Conservation (phyloP, 2,113 vertebrate genomes). For the Cryptomyrus ogoouensis region DNA sequence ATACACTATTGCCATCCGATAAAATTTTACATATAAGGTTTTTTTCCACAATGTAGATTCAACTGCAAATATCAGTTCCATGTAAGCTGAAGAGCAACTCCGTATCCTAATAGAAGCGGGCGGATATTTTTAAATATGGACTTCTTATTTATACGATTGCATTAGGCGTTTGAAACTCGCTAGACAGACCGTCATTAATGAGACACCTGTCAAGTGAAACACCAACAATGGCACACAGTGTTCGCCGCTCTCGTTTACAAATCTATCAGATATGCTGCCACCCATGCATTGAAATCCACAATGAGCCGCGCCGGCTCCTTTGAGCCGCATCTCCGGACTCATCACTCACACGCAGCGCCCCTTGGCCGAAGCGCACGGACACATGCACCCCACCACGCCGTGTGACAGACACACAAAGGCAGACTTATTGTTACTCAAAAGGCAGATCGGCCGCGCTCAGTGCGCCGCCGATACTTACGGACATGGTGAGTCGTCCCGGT, state of each 20-base stretch:
- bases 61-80: neutral
- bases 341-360: neutral
- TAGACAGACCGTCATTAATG: neutral
- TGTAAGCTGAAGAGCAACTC: neutral
- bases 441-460: conserved; percentile 54
- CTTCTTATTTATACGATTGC: neutral
- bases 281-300: conserved; percentile 40
- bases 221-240: neutral
- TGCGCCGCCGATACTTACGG: conserved; percentile 31
- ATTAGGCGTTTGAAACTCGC: neutral
- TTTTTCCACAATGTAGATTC: neutral
- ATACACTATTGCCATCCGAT: neutral
- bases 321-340: neutral
- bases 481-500: conserved; percentile 5
- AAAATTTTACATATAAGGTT: neutral
- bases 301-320: conserved; percentile 45
- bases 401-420: conserved; percentile 55
- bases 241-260: conserved; percentile 20
- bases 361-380: neutral
- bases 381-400: neutral
- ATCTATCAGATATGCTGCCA: conserved; percentile 44
- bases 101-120: neutral
- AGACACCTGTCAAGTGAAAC: neutral
- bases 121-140: neutral
- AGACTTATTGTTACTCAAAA: conserved; percentile 53